Evolutionary conservation across 2,113 vertebrate genomes (phyloP), one percentile per base, ranked within the genome.

Genomic region (Silurus asotus): DNA sequence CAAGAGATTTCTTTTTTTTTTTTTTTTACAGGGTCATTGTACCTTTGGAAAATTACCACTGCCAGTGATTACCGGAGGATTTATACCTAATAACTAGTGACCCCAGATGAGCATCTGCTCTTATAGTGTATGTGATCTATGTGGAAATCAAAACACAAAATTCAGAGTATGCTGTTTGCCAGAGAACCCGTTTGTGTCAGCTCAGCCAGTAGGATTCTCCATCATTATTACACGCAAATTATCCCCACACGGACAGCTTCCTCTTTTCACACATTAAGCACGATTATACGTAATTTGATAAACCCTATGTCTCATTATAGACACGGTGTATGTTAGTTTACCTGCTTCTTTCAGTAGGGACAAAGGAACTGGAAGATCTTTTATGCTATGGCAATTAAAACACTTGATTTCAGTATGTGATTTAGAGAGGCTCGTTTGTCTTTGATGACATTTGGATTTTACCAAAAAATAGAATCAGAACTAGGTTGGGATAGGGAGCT

Each of bases 371-470:
- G 84, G 90, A 77, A 88, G 89, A 64, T 70, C 72, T 85, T 88
- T 85, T 79, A 69, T 62, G 20, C 48, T 25, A 11, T 51, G 61
- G 80, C 85, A 88, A 90, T 90, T 88, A 87, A 87, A 85, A 76
- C n/a, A 6, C 62, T 85, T 88, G 88, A 88, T 85, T 82, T 87
- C 87, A 75, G 64, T 79, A 65, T 90, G 89, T 88, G 87, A 74
- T 91, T 91, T 89, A 88, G 74, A 89, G 84, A 51, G 56, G 48
- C 55, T 74, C 25, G 59, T 87, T 89, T 89, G 87, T 58, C 85
- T 87, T 82, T 89, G 89, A 88, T 88, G 88, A 82, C 61, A n/a
- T 17, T 23, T 20, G 56, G 62, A 65, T 70, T 87, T 67, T 13
- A 84, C 83, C 49, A 51, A 58, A 28, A 77, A 53, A 69, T 2